Base-by-base conservation (phyloP, 1,140 invertebrate species). In the Trichoplusia ni region DNA sequence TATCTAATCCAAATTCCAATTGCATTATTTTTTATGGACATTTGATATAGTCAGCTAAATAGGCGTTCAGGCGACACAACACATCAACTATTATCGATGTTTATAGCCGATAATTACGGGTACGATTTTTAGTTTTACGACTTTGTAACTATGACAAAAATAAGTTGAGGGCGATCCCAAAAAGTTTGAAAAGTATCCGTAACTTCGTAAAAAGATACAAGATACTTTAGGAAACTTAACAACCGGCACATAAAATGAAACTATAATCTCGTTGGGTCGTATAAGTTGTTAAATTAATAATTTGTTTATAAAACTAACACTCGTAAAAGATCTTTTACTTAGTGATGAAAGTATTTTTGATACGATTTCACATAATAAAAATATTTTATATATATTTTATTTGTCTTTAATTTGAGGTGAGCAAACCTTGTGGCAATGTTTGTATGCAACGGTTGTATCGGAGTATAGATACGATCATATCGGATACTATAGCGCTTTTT, bases 261-360 rank as follows among this genome's bases (percentile, higher is more conserved):
- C 54, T 19, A 58, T 58, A 44, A 31, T 42, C 37, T 44, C 38
- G 21, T 18, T 29, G 25, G 23, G 23, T 58, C 37, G 25, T 42
- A 42, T 58, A 44, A 25, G 25, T 44, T 58, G 37, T 42, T 58
- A 44, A 58, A 58, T 58, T 58, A 58, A 58, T 58, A 58, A 58
- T 58, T 58, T 58, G 16, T 58, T 58, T 58, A 42, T 37, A 58
- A 54, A 54, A 54, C 51, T 44, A 44, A 58, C 38, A 58, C 54
- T 58, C 37, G 51, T 54, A 54, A 54, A 54, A 54, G 51, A 27
- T 2, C 21, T 54, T 54, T 54, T 25, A 54, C 51, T 54, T 40
- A 40, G 35, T 54, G 35, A 54, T 54, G 51, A 54, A n/a, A 51
- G 8, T 40, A 54, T 54, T 54, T 54, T 38, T 54, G 11, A 54